A percentile compares a stretch with the other conserved stretches of the same genome.
Conservation (phyloP, 2,113 vertebrate genomes). For the Eublepharis macularius region DNA sequence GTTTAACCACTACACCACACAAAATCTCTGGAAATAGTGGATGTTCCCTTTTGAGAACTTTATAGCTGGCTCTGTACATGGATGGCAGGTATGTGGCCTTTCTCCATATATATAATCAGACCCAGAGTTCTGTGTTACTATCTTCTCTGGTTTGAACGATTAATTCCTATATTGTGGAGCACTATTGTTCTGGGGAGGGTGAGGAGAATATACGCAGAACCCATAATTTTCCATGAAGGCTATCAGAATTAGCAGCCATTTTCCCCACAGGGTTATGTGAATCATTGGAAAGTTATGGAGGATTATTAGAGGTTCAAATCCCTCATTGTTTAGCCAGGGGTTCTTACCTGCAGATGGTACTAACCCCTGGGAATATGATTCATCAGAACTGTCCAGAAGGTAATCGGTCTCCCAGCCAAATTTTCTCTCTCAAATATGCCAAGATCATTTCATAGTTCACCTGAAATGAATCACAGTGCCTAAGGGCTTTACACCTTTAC, state of each 20-base stretch:
- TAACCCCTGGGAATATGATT: slow-evolving; percentile 13
- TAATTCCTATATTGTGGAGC: background rate
- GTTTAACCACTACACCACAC: no score
- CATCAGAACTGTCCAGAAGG: slow-evolving; percentile 14
- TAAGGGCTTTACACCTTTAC: slow-evolving; percentile 1
- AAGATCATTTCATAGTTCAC: slow-evolving; percentile 23
- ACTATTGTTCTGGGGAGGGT: background rate
- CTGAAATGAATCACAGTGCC: slow-evolving; percentile 14
- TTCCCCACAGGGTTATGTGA: background rate
- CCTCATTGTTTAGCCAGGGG: background rate
- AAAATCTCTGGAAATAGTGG: no score
- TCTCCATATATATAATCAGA: no score
- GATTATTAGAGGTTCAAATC: background rate
- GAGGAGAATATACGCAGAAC: background rate
- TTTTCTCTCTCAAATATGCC: slow-evolving; percentile 12
- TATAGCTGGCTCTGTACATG: no score
- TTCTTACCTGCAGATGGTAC: slow-evolving; percentile 10
- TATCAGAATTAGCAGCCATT: background rate
- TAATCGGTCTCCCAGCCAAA: slow-evolving; percentile 3
- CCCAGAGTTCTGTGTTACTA: no score
- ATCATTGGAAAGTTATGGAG: background rate
- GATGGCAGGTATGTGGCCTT: no score
- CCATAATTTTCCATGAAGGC: background rate
- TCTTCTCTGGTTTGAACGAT: background rate
- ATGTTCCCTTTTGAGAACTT: no score